A percentile compares a stretch with the other conserved stretches of the same genome.
These are phyloP conservation scores for Thomomys bottae DNA, from an alignment of 2,113 vertebrate genomes.

Conservation along the genomic window DNA sequence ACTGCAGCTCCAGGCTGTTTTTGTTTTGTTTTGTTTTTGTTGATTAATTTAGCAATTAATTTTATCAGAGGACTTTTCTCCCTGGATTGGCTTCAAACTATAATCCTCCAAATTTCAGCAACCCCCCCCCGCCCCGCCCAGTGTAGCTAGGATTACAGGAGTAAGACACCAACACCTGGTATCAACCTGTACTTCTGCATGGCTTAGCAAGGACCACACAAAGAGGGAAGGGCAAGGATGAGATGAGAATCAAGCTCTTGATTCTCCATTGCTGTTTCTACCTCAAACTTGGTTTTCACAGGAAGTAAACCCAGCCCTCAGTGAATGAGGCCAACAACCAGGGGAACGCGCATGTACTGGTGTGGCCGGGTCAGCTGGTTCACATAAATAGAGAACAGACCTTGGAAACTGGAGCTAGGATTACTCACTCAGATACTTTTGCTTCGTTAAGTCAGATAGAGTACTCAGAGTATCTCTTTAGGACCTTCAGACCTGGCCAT, in stretches of 20 bases:
- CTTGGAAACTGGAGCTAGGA: background rate
- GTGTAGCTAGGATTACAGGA: too few species aligned
- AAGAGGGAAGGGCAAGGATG: background rate
- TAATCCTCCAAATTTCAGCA: too few species aligned
- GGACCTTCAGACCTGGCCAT: background rate
- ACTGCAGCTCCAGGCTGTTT: too few species aligned
- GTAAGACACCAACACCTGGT: too few species aligned
- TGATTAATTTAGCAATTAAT: too few species aligned
- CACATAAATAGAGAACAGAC: background rate
- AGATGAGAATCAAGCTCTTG: accelerated
- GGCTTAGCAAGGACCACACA: background rate
- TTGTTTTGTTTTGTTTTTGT: too few species aligned
- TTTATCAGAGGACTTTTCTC: too few species aligned
- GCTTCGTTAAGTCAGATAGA: too few species aligned
- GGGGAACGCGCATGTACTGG: background rate
- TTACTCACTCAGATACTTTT: background rate
- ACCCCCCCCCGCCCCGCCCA: too few species aligned
- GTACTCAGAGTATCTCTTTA: background rate
- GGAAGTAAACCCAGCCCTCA: background rate
- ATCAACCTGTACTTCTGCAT: background rate
- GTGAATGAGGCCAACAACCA: background rate
- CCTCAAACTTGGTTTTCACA: background rate
- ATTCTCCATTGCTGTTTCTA: background rate
- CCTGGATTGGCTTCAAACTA: too few species aligned
- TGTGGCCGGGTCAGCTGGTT: background rate